phyloP scores from a whole-genome alignment of 2,113 vertebrate species.

The Nyctereutes procyonoides region DNA sequence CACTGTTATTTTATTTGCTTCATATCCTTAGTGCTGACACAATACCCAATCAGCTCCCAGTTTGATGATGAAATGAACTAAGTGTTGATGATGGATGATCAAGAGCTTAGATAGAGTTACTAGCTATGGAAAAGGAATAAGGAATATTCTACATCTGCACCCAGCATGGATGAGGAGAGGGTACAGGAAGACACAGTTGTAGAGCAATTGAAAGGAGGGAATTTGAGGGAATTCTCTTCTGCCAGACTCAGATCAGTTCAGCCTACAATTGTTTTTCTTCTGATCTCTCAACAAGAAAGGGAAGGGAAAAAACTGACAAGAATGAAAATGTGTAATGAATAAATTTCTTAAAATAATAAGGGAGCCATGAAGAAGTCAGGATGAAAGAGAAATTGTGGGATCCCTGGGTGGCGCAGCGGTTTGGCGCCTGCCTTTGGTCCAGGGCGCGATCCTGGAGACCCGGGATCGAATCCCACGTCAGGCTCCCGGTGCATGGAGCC shows the following conservation, averaged over 20 bases:
- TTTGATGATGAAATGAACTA: neutral
- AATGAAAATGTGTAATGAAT: neutral
- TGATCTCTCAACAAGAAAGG: neutral
- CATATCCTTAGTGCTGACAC: neutral
- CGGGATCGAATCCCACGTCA: too few relatives aligned
- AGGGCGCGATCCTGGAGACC: too few relatives aligned
- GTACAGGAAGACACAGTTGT: neutral
- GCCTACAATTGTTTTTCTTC: neutral
- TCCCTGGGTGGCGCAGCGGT: too few relatives aligned
- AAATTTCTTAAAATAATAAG: neutral
- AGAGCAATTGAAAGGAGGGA: neutral
- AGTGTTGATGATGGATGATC: neutral
- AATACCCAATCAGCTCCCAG: neutral
- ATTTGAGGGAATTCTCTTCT: neutral
- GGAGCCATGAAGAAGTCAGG: neutral
- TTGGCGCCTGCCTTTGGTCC: too few relatives aligned
- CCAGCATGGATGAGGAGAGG: neutral
- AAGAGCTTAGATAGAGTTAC: neutral
- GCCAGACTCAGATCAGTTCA: neutral
- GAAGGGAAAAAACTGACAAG: neutral
- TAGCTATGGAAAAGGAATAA: neutral
- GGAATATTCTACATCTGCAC: neutral
- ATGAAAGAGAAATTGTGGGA: constrained; percentile 29
- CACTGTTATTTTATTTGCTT: neutral
- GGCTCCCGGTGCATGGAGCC: too few relatives aligned